Conservation (phyloP, 2,113 vertebrate genomes). For the Acrocephalus arundinaceus region DNA sequence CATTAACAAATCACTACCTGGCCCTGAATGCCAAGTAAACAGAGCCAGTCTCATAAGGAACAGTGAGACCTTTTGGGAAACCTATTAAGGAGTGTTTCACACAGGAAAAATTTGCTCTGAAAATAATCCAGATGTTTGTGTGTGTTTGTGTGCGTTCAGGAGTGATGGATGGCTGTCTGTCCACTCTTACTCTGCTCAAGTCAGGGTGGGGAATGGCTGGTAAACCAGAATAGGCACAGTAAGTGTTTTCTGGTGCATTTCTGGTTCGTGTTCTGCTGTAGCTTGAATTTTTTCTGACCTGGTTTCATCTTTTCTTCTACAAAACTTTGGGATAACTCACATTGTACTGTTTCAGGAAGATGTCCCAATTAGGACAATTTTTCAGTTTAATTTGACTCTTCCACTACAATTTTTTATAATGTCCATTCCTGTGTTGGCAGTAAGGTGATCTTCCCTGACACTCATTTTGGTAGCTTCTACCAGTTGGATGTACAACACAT, state of each 20-base stretch:
- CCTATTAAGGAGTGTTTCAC: background rate
- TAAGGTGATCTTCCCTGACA: background rate
- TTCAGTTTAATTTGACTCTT: background rate
- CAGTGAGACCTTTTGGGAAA: background rate
- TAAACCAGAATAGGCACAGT: background rate
- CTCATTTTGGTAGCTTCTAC: background rate
- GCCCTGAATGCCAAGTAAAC: slow-evolving; percentile 44
- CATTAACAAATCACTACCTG: slow-evolving; percentile 52
- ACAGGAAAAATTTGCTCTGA: background rate
- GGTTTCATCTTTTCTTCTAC: background rate
- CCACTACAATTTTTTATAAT: background rate
- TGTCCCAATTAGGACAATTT: background rate
- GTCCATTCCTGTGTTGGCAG: background rate
- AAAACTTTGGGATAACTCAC: background rate
- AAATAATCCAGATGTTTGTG: background rate
- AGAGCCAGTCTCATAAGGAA: background rate
- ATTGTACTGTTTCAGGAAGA: background rate
- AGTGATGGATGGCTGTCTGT: background rate
- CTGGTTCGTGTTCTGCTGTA: background rate
- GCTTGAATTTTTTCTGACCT: background rate
- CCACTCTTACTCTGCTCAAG: background rate
- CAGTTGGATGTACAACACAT: background rate
- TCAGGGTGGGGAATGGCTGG: background rate
- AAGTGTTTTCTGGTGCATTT: background rate
- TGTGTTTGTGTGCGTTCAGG: background rate